Evolutionary conservation across 2,888 invertebrate species (phyloP).

Genomic region (Nesidiocoris tenuis): DNA sequence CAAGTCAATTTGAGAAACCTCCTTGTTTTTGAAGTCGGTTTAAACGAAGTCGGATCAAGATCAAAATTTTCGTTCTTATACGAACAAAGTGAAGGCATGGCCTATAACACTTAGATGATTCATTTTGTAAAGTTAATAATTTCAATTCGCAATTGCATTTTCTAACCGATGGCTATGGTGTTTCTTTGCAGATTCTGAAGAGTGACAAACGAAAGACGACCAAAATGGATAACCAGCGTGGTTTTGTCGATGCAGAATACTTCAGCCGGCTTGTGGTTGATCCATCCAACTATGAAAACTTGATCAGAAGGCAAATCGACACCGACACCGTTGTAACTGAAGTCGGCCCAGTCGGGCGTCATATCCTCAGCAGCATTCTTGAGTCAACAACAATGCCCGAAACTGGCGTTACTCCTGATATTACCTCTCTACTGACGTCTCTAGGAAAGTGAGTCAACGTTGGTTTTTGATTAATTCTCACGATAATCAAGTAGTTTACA

Average conservation of each 20-base stretch:
- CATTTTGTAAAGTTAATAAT: too few species aligned
- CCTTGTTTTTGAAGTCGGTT: too few species aligned
- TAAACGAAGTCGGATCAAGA: too few species aligned
- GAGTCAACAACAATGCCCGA: constrained; percentile 2
- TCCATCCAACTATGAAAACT: background rate
- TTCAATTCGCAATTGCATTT: too few species aligned
- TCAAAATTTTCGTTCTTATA: too few species aligned
- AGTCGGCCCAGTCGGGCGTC: constrained; percentile 68
- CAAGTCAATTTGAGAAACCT: too few species aligned
- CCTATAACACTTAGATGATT: too few species aligned
- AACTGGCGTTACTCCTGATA: constrained; percentile 12
- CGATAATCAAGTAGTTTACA: too few species aligned
- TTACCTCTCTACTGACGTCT: constrained; percentile 22
- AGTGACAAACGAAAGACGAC: constrained; percentile 4
- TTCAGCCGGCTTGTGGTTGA: constrained; percentile 9
- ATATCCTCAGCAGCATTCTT: background rate
- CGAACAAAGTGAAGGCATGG: too few species aligned
- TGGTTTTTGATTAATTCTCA: too few species aligned
- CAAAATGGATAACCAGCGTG: constrained; percentile 34
- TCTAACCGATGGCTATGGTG: too few species aligned
- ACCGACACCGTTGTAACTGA: constrained; percentile 57
- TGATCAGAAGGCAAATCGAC: constrained; percentile 11
- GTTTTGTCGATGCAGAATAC: constrained; percentile 33
- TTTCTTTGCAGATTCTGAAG: constrained; percentile 37
- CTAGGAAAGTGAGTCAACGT: constrained; percentile 45